These are phyloP conservation scores for Chalcis sispes DNA, from an alignment of 2,888 invertebrate species.

Conservation along the genomic window DNA sequence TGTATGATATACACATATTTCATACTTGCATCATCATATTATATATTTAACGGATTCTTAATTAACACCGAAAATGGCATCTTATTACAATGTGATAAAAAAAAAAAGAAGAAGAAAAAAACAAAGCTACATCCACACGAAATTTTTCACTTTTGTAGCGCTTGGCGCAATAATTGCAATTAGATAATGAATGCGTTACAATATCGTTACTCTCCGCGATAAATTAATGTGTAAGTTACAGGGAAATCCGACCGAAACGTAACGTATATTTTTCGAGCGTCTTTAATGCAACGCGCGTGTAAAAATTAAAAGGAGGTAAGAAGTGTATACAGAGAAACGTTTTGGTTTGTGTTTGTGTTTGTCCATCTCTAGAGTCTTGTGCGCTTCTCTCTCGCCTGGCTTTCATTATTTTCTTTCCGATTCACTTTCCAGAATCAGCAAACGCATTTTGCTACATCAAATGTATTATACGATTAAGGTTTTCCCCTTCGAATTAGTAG, in stretches of 20 bases:
- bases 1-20: too few species aligned
- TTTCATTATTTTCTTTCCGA: conserved; percentile 48
- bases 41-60: conserved; percentile 8
- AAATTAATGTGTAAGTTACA: too few species aligned
- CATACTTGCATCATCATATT: not conserved
- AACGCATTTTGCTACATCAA: conserved; percentile 20
- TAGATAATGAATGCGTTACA: conserved; percentile 24
- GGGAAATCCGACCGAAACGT: not conserved
- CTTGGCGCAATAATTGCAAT: conserved; percentile 13
- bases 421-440: conserved; percentile 44
- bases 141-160: conserved; percentile 41
- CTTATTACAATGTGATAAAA: not conserved
- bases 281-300: not conserved
- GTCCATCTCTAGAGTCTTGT: too few species aligned
- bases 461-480: conserved; percentile 7
- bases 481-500: not conserved
- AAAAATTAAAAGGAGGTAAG: not conserved
- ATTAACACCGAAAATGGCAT: conserved; percentile 10
- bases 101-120: not conserved
- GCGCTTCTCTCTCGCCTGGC: not conserved
- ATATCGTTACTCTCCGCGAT: too few species aligned
- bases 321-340: not conserved
- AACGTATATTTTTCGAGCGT: conserved; percentile 11
- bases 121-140: too few species aligned
- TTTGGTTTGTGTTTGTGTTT: conserved; percentile 1